Evolutionary conservation across 2,113 vertebrate genomes (phyloP), one percentile per base, ranked within the genome.

Genomic region (Ivindomyrus marchei): DNA sequence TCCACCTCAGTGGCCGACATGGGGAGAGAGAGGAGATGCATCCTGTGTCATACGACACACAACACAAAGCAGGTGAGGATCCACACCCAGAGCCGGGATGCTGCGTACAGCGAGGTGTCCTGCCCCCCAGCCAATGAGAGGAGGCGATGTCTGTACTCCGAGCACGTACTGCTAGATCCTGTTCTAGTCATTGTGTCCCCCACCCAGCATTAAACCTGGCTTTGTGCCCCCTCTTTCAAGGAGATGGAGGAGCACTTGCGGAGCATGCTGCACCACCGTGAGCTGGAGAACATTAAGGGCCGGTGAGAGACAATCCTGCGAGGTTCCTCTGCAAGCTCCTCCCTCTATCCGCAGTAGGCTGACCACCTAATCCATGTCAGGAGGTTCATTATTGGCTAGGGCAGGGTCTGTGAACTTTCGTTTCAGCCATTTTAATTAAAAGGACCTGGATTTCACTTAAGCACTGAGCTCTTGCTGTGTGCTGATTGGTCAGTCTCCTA

Each of bases 241-340:
- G 98, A 99, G 92, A 98, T 99, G 97, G 96, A 98, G 88, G 98
- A 99, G 91, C 98, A 99, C 93, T 97, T 98, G 95, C 97, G 98
- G 93, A 99, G 98, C 92, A 99, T 99, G 98, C 96, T 99, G 93
- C 98, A 99, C 93, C 98, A 99, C 95, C 95, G 98, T 70, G 98
- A 99, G 93, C 96, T 99, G 95, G 98, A 99, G 96, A 99, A 98
- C 93, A 95, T 99, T 85, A 99, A 97, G 94, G 98, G 98, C 93
- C 97, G 98, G 98, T 99, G 96, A 95, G 97, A 92, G 31, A 24
- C 24, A 39, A 1, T n/a, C 31, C 56, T 13, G 3, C 17, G 2
- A 24, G 21, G 83, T 24, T 42, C 49, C 49, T 39, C 21, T 88
- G 19, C 5, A 11, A 45, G 19, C 10, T 46, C 19, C 4, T 58